Percentiles rank a stretch among this genome's conserved stretches.
Conservation (phyloP, 2,113 vertebrate genomes). For the Tenrec ecaudatus region DNA sequence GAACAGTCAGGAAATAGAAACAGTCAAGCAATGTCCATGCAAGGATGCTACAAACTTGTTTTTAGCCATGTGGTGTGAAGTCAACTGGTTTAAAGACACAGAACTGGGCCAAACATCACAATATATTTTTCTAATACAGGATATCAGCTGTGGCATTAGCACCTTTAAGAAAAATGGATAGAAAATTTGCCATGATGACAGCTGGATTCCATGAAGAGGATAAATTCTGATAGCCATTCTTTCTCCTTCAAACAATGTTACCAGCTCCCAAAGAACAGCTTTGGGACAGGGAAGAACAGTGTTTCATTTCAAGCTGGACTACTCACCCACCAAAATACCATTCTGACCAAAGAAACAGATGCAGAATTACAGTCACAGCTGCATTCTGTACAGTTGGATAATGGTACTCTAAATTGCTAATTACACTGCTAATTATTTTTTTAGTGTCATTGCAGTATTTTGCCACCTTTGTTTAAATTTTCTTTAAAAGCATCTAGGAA, state of each 20-base stretch:
- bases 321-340: conserved; percentile 77
- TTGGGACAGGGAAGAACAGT: conserved; percentile 68
- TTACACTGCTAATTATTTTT: conserved; percentile 86
- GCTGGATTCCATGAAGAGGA: conserved; percentile 60
- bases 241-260: conserved; percentile 43
- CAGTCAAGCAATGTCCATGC: not conserved
- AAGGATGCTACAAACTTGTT: not conserved
- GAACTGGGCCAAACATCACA: conserved; percentile 59
- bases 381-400: conserved; percentile 86
- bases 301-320: conserved; percentile 84
- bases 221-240: conserved; percentile 54
- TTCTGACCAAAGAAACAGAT: conserved; percentile 86
- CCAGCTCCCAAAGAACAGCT: conserved; percentile 67
- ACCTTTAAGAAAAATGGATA: conserved; percentile 32
- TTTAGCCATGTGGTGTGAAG: not conserved
- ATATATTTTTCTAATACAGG: conserved; percentile 42
- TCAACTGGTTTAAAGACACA: conserved; percentile 63
- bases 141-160: conserved; percentile 11
- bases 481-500: conserved; percentile 58
- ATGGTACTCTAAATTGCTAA: conserved; percentile 87
- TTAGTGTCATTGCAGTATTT: conserved; percentile 84
- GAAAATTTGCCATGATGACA: conserved; percentile 33
- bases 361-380: conserved; percentile 88
- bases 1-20: conserved; percentile 18
- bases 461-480: conserved; percentile 84